Conservation (phyloP, 2,113 vertebrate genomes). For the Lipotes vexillifer region DNA sequence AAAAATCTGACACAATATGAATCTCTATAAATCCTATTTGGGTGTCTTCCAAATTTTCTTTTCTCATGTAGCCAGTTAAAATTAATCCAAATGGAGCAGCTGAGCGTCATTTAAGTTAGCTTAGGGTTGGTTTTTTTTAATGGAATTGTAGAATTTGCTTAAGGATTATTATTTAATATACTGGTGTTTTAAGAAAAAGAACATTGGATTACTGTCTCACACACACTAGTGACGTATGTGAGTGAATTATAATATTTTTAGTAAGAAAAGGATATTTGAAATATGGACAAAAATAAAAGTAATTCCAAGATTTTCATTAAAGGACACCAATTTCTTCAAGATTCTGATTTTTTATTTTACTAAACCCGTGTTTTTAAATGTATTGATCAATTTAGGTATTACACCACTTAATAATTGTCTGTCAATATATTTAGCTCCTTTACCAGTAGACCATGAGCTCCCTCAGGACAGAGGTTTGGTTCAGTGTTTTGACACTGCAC, state of each 20-base stretch:
- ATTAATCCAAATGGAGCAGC: background rate
- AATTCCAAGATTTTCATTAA: background rate
- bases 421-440: background rate
- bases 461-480: background rate
- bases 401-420: background rate
- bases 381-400: background rate
- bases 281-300: background rate
- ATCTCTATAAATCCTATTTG: slow-evolving; percentile 26
- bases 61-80: background rate
- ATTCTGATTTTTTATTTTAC: background rate
- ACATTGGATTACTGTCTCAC: background rate
- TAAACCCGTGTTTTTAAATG: background rate
- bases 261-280: background rate
- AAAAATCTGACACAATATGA: slow-evolving; percentile 30
- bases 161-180: background rate
- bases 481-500: background rate
- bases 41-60: background rate
- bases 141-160: background rate
- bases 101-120: background rate
- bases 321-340: background rate
- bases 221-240: background rate
- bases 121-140: background rate
- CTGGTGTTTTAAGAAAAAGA: background rate
- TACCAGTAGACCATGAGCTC: background rate
- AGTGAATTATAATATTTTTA: background rate